phyloP scores from a whole-genome alignment of 2,888 invertebrate species.

The Disparrhopalites patrizii region DNA sequence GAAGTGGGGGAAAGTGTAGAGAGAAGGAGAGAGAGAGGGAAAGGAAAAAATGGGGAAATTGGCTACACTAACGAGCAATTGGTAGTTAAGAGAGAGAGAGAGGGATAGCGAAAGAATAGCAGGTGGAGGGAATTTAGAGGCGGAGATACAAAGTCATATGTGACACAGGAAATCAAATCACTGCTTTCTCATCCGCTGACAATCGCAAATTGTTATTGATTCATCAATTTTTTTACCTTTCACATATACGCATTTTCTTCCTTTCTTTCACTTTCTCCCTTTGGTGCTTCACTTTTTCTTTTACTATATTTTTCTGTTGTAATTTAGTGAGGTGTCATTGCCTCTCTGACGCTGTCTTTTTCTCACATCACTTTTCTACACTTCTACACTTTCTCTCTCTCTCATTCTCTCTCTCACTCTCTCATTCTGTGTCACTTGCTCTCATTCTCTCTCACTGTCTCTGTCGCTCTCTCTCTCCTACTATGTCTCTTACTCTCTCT shows the following conservation, averaged over 20 bases:
- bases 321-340: no score
- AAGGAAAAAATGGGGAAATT: neutral
- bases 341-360: neutral
- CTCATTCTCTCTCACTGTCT: neutral
- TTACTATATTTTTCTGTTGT: no score
- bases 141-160: no score
- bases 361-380: neutral
- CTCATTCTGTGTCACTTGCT: neutral
- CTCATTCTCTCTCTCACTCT: neutral
- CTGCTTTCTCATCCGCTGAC: slow-evolving; percentile 24
- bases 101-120: no score
- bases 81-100: slow-evolving; percentile 18
- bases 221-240: slow-evolving; percentile 32
- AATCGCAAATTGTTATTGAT: slow-evolving; percentile 42
- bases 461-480: no score
- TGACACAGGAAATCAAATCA: slow-evolving; percentile 20
- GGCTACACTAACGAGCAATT: slow-evolving; percentile 24
- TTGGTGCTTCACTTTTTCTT: neutral
- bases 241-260: slow-evolving; percentile 16
- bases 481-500: neutral
- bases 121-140: no score
- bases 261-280: neutral
- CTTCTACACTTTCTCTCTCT: neutral
- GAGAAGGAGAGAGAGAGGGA: neutral
- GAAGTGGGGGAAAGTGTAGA: neutral